Base-by-base conservation (phyloP, 2,888 invertebrate genomes). In the Epistrophe grossulariae region DNA sequence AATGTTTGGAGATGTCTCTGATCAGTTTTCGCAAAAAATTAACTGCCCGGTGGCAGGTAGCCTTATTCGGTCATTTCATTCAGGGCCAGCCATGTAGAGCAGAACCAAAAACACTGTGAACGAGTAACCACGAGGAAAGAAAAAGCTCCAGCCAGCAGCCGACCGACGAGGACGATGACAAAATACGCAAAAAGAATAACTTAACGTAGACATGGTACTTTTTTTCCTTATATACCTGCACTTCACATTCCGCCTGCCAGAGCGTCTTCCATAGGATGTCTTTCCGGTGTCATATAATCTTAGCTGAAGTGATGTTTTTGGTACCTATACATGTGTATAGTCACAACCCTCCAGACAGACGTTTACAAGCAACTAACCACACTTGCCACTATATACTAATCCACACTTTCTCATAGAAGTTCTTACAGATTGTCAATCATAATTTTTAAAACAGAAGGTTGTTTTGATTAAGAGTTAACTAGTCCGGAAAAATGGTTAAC, bases 281-380 rank as follows among this genome's bases (percentile, higher is more conserved):
- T 79, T 72, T 79, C 74, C 71, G 79, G 59, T 83, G 83, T 83
- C 79, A 74, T 72, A 64, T 60, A 79, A 72, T 55, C 66, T 60
- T 72, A 68, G 82, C 78, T 79, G 79, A 55, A 66, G 74, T 70
- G 83, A 66, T 59, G 52, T 82, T 72, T 85, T 35, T 31, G 31
- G n/a, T 13, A n/a, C n/a, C n/a, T n/a, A n/a, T n/a, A 13, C 7
- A n/a, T 48, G n/a, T 7, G 7, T 6, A 10, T 17, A n/a, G 38
- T 17, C 50, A 15, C 28, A 70, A 78, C 70, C 76, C 52, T 79
- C 71, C 19, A 83, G 55, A 74, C 74, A 52, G 68, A 40, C 66
- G 19, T 38, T 52, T 66, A 52, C 24, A 66, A 52, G 17, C 76
- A 76, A 76, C 59, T 68, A 52, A 45, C 59, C 77, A 62, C 59